Conservation (phyloP, 1,140 invertebrate genomes). For the Muscidifurax raptorellus region DNA sequence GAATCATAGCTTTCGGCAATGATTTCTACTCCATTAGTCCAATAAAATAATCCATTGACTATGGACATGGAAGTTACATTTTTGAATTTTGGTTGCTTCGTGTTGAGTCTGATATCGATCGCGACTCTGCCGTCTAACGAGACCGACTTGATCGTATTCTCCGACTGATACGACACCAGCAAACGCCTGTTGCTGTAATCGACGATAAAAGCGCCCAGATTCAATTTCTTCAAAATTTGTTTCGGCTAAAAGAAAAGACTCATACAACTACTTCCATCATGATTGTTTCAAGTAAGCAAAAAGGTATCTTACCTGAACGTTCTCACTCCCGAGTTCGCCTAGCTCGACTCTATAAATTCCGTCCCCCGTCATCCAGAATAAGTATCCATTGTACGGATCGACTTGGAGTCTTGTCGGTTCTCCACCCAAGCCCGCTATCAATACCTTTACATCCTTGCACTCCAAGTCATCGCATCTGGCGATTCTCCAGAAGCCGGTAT, state of each 20-base stretch:
- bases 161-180: conserved; percentile 83
- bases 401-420: conserved; percentile 88
- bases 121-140: conserved; percentile 88
- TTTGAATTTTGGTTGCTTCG: conserved; percentile 84
- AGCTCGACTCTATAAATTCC: conserved; percentile 89
- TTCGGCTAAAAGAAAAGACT: conserved; percentile 65
- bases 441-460: conserved; percentile 81
- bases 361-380: conserved; percentile 85
- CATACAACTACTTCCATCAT: neutral
- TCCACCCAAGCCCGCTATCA: conserved; percentile 80
- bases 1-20: conserved; percentile 84
- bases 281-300: neutral
- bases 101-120: conserved; percentile 83
- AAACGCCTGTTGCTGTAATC: conserved; percentile 89
- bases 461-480: conserved; percentile 84
- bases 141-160: conserved; percentile 87
- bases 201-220: conserved; percentile 84
- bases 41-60: conserved; percentile 86
- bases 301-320: conserved; percentile 74
- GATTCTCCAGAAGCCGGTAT: conserved; percentile 81
- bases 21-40: conserved; percentile 86
- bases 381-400: conserved; percentile 93
- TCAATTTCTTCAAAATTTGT: conserved; percentile 78
- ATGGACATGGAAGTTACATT: conserved; percentile 86
- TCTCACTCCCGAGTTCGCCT: conserved; percentile 81